A percentile compares a stretch with the other conserved stretches of the same genome.
Conservation (phyloP, 2,888 invertebrate species). For the Hypercompe scribonia region DNA sequence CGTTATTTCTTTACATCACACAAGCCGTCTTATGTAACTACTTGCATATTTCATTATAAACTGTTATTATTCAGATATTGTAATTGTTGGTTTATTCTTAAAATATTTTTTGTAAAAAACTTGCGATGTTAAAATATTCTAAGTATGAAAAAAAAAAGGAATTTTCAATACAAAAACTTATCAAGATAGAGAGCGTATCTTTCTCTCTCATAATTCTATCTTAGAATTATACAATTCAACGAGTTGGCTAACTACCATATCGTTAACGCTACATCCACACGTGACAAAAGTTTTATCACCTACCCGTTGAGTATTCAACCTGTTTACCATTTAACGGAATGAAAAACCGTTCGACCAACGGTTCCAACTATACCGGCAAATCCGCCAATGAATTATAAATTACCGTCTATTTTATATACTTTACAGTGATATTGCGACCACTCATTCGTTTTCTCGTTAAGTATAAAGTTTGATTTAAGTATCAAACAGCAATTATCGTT, state of each 20-base stretch:
- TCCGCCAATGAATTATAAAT: conserved; percentile 52
- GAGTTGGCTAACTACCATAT: neutral
- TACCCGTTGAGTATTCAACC: conserved; percentile 18
- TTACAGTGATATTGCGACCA: conserved; percentile 32
- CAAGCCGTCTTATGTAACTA: neutral
- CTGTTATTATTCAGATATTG: neutral
- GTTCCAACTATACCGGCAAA: conserved; percentile 28
- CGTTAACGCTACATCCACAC: neutral
- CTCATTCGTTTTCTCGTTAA: conserved; percentile 1
- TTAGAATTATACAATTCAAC: neutral
- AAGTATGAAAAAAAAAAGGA: neutral
- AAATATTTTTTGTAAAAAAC: neutral
- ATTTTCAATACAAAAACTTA: neutral
- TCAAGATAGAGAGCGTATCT: neutral
- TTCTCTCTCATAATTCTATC: neutral
- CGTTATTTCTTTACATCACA: neutral
- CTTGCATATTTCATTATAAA: neutral
- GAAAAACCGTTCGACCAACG: conserved; percentile 23
- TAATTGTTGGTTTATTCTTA: neutral
- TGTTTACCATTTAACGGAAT: conserved; percentile 33
- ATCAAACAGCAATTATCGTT: neutral
- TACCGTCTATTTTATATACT: conserved; percentile 38
- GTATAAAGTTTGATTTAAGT: neutral
- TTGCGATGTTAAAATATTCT: neutral
- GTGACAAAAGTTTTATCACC: conserved; percentile 1